These are phyloP conservation scores for Coenonympha arcania DNA, from an alignment of 2,888 invertebrate species.

Conservation along the genomic window DNA sequence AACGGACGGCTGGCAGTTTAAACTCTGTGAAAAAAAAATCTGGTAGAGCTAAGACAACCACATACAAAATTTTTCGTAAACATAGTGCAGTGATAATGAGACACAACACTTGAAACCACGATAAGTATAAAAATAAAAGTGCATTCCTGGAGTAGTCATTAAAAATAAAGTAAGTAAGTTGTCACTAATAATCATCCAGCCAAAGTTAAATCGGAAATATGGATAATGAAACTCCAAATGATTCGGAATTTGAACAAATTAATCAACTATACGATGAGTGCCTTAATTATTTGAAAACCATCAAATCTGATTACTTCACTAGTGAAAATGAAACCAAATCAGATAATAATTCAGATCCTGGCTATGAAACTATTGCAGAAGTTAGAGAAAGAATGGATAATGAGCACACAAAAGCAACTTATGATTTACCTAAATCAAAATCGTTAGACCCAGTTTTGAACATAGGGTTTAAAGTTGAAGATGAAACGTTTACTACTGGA, in stretches of 20 bases:
- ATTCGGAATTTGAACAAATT: conserved; percentile 49
- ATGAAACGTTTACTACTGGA: conserved; percentile 37
- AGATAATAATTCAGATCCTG: conserved; percentile 31
- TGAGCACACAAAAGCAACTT: conserved; percentile 5
- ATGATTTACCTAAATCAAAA: conserved; percentile 4
- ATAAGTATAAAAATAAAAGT: too few relatives aligned
- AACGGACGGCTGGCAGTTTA: background rate
- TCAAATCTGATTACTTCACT: conserved; percentile 17
- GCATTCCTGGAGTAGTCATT: too few relatives aligned
- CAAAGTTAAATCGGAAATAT: background rate
- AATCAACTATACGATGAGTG: conserved; percentile 61
- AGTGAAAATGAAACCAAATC: conserved; percentile 20
- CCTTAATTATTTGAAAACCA: conserved; percentile 48
- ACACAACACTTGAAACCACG: too few relatives aligned
- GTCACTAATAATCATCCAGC: too few relatives aligned
- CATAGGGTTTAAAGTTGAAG: conserved; percentile 18
- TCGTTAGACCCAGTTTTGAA: conserved; percentile 3
- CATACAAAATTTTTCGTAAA: too few relatives aligned
- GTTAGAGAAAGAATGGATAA: conserved; percentile 17
- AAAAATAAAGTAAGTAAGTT: too few relatives aligned
- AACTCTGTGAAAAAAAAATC: background rate
- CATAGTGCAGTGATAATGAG: too few relatives aligned
- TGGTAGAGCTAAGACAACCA: too few relatives aligned
- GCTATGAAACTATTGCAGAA: conserved; percentile 44
- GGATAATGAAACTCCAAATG: conserved; percentile 32